Evolutionary conservation across 2,797 vertebrate species (phyloP).

Genomic region (Anableps anableps): DNA sequence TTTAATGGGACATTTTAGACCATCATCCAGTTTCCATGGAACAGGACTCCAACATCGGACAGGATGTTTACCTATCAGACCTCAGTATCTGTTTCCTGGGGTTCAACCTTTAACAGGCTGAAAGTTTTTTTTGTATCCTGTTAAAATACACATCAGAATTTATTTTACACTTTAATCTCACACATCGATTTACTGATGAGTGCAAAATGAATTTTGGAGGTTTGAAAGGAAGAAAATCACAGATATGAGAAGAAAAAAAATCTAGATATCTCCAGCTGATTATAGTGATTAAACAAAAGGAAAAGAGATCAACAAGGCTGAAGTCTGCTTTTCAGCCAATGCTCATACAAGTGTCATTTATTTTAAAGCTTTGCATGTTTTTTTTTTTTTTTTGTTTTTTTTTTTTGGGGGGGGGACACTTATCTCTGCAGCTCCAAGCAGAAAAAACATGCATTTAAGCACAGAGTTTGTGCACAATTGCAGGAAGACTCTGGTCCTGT

Average conservation of each 20-base stretch:
- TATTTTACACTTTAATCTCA: neutral
- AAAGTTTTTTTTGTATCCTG: neutral
- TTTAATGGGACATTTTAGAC: neutral
- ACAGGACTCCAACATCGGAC: neutral
- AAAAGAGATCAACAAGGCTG: neutral
- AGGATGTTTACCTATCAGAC: slow-evolving; percentile 17
- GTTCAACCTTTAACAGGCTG: neutral
- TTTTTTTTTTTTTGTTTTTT: neutral
- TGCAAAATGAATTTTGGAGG: too few relatives aligned
- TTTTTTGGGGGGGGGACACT: slow-evolving; percentile 17
- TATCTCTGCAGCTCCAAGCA: slow-evolving; percentile 37
- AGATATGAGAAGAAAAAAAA: neutral
- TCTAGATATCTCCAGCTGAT: neutral
- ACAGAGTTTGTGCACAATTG: slow-evolving; percentile 74
- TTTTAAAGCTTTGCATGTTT: neutral
- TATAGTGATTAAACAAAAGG: neutral
- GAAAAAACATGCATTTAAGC: slow-evolving; percentile 30
- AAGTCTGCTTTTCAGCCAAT: neutral
- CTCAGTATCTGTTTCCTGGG: slow-evolving; percentile 5
- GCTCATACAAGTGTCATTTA: too few relatives aligned
- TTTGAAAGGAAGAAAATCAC: too few relatives aligned
- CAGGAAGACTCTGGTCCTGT: slow-evolving; percentile 75
- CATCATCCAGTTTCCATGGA: neutral
- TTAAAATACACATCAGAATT: neutral
- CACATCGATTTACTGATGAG: neutral